Percentiles rank a stretch among this genome's conserved stretches.
Conservation (phyloP, 2,113 vertebrate species). For the Protobothrops mucrosquamatus region DNA sequence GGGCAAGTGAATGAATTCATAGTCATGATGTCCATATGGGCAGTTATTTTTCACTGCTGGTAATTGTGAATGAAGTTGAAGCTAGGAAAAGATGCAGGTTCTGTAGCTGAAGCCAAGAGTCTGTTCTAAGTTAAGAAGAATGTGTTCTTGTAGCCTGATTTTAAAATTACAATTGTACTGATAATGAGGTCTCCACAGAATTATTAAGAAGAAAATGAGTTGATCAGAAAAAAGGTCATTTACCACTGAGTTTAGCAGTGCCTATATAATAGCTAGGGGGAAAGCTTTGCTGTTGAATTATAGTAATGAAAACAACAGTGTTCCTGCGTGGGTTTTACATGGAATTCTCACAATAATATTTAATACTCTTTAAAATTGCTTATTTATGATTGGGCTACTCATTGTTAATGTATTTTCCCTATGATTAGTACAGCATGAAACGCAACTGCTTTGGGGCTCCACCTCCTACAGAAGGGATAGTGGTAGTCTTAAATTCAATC, state of each 20-base stretch:
- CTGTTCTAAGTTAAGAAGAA: neutral
- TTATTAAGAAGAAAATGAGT: neutral
- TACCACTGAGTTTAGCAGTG: neutral
- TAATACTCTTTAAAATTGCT: neutral
- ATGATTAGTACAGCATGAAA: neutral
- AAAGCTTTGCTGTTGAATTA: neutral
- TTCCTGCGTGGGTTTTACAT: neutral
- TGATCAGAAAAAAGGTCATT: neutral
- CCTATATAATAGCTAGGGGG: neutral
- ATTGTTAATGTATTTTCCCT: neutral
- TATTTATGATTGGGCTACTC: neutral
- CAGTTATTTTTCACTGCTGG: neutral
- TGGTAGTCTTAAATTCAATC: neutral
- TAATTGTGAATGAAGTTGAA: neutral
- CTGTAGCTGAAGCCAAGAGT: neutral
- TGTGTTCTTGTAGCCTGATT: neutral
- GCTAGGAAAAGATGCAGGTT: neutral
- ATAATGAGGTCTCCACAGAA: neutral
- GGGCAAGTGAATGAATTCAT: neutral
- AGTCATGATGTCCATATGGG: neutral
- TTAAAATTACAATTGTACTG: neutral
- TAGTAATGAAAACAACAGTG: neutral
- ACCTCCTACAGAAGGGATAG: neutral
- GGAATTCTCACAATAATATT: neutral
- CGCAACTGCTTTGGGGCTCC: neutral